These are phyloP conservation scores for Gnatocerus cornutus DNA, from an alignment of 2,888 invertebrate species.

Conservation along the genomic window DNA sequence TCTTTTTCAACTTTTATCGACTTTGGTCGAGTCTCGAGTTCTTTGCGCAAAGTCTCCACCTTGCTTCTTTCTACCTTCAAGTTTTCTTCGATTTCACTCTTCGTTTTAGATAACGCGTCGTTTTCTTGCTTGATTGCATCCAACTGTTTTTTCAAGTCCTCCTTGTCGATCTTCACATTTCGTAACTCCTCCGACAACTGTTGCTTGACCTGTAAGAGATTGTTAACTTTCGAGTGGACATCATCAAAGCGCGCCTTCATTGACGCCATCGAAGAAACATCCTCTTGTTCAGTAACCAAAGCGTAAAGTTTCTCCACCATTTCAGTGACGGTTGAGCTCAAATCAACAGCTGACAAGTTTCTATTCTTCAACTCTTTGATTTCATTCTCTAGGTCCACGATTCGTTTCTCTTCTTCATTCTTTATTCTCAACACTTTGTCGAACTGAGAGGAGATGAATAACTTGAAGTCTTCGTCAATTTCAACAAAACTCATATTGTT, in stretches of 20 bases:
- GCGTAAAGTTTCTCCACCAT: conserved; percentile 39
- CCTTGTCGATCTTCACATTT: conserved; percentile 43
- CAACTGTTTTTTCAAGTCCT: conserved; percentile 50
- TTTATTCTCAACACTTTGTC: conserved; percentile 11
- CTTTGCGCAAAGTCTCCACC: conserved; percentile 18
- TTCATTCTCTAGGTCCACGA: conserved; percentile 17
- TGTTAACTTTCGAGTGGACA: conserved; percentile 37
- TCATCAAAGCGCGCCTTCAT: conserved; percentile 28
- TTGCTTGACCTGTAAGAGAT: conserved; percentile 9
- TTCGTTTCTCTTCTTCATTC: conserved; percentile 8
- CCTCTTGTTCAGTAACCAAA: conserved; percentile 29
- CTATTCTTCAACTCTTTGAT: conserved; percentile 28
- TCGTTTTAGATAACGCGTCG: conserved; percentile 27
- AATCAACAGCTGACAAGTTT: conserved; percentile 4
- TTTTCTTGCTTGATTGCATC: conserved; percentile 51
- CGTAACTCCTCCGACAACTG: conserved; percentile 44
- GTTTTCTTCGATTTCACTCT: conserved; percentile 8
- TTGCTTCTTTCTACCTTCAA: conserved; percentile 28
- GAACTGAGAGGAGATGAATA: conserved; percentile 14
- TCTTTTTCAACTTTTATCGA: conserved; percentile 23
- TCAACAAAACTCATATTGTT: conserved; percentile 12
- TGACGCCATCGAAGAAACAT: conserved; percentile 19
- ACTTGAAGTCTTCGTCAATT: conserved; percentile 17
- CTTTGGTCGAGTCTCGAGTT: conserved; percentile 17
- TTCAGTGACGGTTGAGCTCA: neutral